Conservation (phyloP, 2,113 vertebrate genomes). For the Hassar affinis region DNA sequence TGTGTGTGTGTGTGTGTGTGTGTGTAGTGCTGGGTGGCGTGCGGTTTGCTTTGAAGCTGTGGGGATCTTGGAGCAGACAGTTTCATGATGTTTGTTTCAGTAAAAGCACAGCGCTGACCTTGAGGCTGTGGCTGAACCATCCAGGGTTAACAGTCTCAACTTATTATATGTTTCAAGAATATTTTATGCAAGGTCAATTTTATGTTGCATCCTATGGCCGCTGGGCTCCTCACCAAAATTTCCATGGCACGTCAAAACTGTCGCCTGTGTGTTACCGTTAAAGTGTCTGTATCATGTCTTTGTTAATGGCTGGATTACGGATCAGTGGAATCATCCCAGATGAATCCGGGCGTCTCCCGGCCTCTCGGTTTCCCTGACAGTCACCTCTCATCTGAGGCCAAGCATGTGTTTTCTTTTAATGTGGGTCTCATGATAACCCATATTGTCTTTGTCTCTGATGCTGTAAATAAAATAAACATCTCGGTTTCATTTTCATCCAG, state of each 20-base stretch:
- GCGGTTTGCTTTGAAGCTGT: constrained; percentile 52
- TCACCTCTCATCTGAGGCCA: constrained; percentile 64
- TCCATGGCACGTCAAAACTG: constrained; percentile 36
- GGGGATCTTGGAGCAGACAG: constrained; percentile 59
- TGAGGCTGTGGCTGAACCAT: constrained; percentile 24
- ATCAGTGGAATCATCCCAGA: constrained; percentile 38
- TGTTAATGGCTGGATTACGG: constrained; percentile 36
- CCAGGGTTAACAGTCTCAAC: constrained; percentile 31
- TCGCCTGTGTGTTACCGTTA: constrained; percentile 38
- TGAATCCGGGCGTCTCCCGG: constrained; percentile 45
- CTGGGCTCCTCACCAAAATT: constrained; percentile 43
- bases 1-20: constrained; percentile 41
- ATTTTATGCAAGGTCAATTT: constrained; percentile 36
- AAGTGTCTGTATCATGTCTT: constrained; percentile 43
- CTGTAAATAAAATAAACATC: constrained; percentile 59
- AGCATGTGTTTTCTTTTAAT: constrained; percentile 69
- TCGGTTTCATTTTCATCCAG: constrained; percentile 54
- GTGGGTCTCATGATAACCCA: constrained; percentile 57
- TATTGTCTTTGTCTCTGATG: constrained; percentile 34
- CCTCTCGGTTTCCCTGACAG: constrained; percentile 54
- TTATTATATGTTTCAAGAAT: constrained; percentile 24
- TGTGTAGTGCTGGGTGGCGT: constrained; percentile 34
- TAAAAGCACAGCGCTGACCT: constrained; percentile 47
- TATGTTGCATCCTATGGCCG: constrained; percentile 27
- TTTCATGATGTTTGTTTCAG: constrained; percentile 52